Base-by-base conservation (phyloP, 2,888 invertebrate genomes). In the Spialia ferax region DNA sequence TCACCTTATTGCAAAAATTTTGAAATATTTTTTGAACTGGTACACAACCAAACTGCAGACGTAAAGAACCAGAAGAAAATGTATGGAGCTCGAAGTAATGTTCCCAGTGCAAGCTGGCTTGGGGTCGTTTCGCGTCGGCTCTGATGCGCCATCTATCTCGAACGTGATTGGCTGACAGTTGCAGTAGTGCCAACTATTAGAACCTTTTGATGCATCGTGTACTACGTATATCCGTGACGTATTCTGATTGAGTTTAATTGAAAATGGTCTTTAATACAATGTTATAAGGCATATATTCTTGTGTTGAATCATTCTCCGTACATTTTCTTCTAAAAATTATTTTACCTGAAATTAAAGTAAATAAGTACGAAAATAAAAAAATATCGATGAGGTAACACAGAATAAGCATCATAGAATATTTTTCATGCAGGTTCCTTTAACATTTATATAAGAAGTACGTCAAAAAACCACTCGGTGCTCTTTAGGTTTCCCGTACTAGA, bases 1-100 rank as follows among this genome's bases (percentile, higher is more conserved):
- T 93, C 86, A 94, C 94, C 94, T 93, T 88, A 93, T 91, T 88
- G 93, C 93, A 91, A 93, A 92, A 93, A 92, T 94, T 93, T 93
- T 93, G 92, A 93, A 93, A 86, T 88, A 83, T 91, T 92, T 91
- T 93, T 93, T 91, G 88, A 92, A 92, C 92, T 91, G 87, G 91
- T 90, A 85, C 89, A 92, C 93, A 91, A 93, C 93, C 92, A 93
- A 93, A 93, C 93, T 91, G 91, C 89, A 93, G 89, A 91, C 91
- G 92, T 92, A 93, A 91, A 90, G 93, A 92, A 88, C 91, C 91
- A 91, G 92, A 94, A 93, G 93, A 91, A 92, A 94, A 93, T 94
- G 94, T 94, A 94, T 93, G 94, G 90, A 86, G 93, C 92, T 91
- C 91, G 88, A 91, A 91, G 91, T 87, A 90, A 93, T 78, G 90